phyloP scores from a whole-genome alignment of 1,140 invertebrate species.

The Pogonus chalceus region DNA sequence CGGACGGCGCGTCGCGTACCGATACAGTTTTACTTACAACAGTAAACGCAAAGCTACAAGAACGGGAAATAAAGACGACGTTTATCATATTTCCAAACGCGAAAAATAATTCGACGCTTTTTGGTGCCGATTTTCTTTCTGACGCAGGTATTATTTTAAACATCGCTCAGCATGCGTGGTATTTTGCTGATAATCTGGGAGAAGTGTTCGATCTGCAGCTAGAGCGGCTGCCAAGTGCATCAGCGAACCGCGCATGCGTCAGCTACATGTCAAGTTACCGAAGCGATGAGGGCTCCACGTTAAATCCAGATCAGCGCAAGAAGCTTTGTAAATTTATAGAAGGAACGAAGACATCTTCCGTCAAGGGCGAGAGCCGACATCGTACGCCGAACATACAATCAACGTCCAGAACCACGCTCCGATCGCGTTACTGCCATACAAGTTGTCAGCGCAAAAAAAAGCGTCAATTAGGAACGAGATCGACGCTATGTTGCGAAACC shows the following conservation, averaged over 20 bases:
- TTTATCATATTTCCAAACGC: conserved; percentile 3
- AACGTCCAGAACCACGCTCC: conserved; percentile 22
- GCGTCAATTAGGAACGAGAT: conserved; percentile 2
- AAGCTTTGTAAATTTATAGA: background rate
- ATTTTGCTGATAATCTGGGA: background rate
- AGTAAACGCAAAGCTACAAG: background rate
- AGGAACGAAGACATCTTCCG: background rate
- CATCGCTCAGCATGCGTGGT: background rate
- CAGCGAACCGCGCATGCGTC: background rate
- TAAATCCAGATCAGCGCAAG: background rate
- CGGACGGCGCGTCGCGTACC: background rate
- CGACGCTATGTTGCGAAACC: conserved; percentile 25
- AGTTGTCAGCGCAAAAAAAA: background rate
- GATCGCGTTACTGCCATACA: conserved; percentile 17
- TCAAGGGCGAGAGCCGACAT: background rate
- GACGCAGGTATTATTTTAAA: background rate
- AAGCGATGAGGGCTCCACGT: background rate
- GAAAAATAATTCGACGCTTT: background rate
- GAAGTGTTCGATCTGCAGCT: background rate
- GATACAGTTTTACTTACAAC: background rate
- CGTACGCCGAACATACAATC: conserved; percentile 19
- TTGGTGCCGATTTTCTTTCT: background rate
- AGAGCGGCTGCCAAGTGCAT: background rate
- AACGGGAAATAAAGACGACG: background rate
- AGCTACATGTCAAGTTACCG: background rate